A percentile compares a stretch with the other conserved stretches of the same genome.
Evolutionary conservation across 2,113 vertebrate species (phyloP).

Genomic region (Vireo altiloquus): DNA sequence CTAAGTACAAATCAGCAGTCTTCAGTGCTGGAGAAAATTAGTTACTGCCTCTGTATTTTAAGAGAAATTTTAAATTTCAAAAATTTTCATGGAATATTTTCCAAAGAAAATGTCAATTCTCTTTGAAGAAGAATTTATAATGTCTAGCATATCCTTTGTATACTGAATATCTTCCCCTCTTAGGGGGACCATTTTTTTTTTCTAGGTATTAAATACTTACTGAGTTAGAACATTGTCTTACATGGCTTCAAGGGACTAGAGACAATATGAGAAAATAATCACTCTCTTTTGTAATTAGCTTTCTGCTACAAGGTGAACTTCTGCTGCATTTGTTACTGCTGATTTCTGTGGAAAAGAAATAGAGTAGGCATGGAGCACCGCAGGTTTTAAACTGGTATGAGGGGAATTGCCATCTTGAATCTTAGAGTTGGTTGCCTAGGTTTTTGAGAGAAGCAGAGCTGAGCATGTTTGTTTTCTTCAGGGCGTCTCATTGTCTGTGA

Average conservation of each 20-base stretch:
- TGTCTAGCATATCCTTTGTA: neutral
- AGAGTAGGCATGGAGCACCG: neutral
- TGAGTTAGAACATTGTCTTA: neutral
- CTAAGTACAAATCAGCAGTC: constrained; percentile 28
- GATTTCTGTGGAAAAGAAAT: neutral
- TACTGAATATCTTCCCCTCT: neutral
- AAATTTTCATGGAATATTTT: neutral
- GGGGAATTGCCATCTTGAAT: neutral
- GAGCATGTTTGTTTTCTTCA: neutral
- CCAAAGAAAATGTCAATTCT: neutral
- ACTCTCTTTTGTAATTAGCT: neutral
- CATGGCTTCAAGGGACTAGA: neutral
- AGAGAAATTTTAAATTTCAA: neutral
- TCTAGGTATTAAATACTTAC: neutral
- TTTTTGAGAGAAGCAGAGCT: neutral
- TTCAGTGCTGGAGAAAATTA: constrained; percentile 6
- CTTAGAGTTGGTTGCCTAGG: neutral
- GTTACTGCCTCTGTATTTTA: constrained; percentile 23
- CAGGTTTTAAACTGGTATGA: neutral
- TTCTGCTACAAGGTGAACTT: neutral
- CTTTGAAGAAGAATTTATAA: neutral
- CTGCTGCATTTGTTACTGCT: neutral
- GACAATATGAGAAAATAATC: neutral
- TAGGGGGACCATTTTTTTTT: neutral
- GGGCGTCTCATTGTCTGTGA: neutral